phyloP scores from a whole-genome alignment of 1,140 invertebrate species.

The Laodelphax striatellus region DNA sequence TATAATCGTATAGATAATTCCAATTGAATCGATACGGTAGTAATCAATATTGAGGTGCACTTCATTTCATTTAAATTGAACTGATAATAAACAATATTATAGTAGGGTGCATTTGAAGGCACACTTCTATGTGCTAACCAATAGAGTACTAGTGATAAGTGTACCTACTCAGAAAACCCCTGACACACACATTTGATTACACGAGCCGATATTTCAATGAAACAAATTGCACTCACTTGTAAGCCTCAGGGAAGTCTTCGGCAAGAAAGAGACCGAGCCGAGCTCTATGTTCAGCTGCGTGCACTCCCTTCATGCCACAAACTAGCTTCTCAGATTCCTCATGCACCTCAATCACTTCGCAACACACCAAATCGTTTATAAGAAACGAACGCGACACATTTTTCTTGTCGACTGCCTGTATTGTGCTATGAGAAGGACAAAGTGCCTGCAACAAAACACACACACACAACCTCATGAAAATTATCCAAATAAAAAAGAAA shows the following conservation, averaged over 20 bases:
- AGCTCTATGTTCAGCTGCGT: slow-evolving; percentile 26
- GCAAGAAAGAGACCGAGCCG: slow-evolving; percentile 67
- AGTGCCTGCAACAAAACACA: slow-evolving; percentile 40
- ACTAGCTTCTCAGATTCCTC: slow-evolving; percentile 77
- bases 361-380: slow-evolving; percentile 73
- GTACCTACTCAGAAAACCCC: background rate
- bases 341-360: slow-evolving; percentile 76
- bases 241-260: slow-evolving; percentile 73
- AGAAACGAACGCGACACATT: slow-evolving; percentile 62
- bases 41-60: too few species aligned
- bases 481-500: background rate
- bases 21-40: too few species aligned
- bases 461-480: background rate
- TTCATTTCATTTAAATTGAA: too few species aligned
- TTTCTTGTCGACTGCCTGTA: slow-evolving; percentile 68
- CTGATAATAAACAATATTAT: too few species aligned
- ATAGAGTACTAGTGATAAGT: background rate
- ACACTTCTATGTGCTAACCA: background rate
- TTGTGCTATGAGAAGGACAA: slow-evolving; percentile 53
- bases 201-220: background rate
- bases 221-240: slow-evolving; percentile 56
- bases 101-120: background rate
- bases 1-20: too few species aligned
- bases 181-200: background rate
- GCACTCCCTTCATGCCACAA: slow-evolving; percentile 69